Evolutionary conservation across 2,888 invertebrate genomes (phyloP).

Genomic region (Campaea margaritaria): DNA sequence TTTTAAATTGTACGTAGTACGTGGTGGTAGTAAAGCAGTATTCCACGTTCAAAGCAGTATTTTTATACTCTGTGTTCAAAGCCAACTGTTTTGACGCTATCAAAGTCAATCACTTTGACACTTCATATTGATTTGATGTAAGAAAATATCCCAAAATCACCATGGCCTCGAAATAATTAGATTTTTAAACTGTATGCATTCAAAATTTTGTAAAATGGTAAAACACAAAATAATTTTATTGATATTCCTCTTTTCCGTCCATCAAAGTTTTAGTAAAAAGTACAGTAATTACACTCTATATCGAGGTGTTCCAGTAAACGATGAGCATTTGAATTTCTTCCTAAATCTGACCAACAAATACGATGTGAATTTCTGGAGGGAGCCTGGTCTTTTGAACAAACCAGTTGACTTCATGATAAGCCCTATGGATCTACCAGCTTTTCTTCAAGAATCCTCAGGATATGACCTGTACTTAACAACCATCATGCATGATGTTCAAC

Average conservation of each 20-base stretch:
- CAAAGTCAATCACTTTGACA: no score
- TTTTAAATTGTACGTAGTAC: no score
- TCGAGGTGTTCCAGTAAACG: conserved; percentile 58
- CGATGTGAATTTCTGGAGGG: conserved; percentile 65
- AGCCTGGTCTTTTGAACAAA: conserved; percentile 52
- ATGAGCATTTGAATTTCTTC: conserved; percentile 60
- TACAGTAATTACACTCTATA: conserved; percentile 65
- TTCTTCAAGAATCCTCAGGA: conserved; percentile 49
- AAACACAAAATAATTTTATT: background rate
- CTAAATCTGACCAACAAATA: conserved; percentile 47
- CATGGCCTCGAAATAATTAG: conserved; percentile 3
- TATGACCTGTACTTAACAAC: conserved; percentile 56
- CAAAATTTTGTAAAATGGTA: conserved; percentile 11
- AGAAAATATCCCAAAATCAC: conserved; percentile 3
- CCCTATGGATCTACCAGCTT: conserved; percentile 51
- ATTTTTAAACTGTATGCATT: background rate
- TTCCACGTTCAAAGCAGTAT: no score
- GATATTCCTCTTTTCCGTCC: background rate
- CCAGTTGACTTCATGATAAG: conserved; percentile 65
- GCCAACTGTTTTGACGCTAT: background rate
- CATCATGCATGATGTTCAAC: conserved; percentile 64
- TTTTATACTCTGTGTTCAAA: background rate
- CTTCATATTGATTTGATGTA: background rate
- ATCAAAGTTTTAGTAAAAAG: conserved; percentile 9
- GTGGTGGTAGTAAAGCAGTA: no score